Percentiles rank a stretch among this genome's conserved stretches.
These are phyloP conservation scores for Bombus haemorrhoidalis DNA, from an alignment of 1,140 invertebrate species.

Conservation along the genomic window DNA sequence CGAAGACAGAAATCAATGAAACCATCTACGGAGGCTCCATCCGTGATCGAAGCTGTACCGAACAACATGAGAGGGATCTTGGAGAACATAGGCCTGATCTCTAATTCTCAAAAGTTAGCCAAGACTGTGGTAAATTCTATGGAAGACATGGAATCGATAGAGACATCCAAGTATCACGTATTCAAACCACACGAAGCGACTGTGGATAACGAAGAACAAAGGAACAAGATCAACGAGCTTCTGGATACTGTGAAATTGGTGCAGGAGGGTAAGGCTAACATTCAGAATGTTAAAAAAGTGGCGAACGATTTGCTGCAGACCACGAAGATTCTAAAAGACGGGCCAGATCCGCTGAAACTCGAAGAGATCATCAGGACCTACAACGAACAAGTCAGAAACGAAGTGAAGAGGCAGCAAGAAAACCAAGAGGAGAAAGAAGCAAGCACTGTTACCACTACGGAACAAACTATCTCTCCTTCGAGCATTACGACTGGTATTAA, in stretches of 20 bases:
- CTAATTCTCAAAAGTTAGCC: conserved; percentile 39
- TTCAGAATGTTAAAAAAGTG: conserved; percentile 74
- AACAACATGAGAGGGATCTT: conserved; percentile 82
- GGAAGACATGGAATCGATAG: conserved; percentile 41
- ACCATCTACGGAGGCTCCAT: conserved; percentile 37
- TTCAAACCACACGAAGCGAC: conserved; percentile 81
- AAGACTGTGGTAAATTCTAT: background rate
- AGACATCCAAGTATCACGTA: conserved; percentile 72
- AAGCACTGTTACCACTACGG: conserved; percentile 62
- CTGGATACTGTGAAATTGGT: conserved; percentile 80
- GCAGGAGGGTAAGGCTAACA: conserved; percentile 77
- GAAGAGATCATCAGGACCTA: conserved; percentile 79
- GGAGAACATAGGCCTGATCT: conserved; percentile 82
- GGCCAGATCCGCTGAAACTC: conserved; percentile 79
- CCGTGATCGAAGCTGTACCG: conserved; percentile 81
- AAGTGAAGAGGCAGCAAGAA: conserved; percentile 77
- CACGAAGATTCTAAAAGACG: conserved; percentile 74
- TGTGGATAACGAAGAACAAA: conserved; percentile 74
- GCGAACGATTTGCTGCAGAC: conserved; percentile 75
- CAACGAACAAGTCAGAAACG: conserved; percentile 78
- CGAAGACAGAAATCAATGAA: conserved; percentile 77
- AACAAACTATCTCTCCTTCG: conserved; percentile 62
- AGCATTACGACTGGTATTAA: conserved; percentile 73
- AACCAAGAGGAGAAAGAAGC: conserved; percentile 64
- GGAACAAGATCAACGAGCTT: conserved; percentile 79